Percentiles rank a stretch among this genome's conserved stretches.
Evolutionary conservation across 2,888 invertebrate species (phyloP).

Genomic region (Syritta pipiens): DNA sequence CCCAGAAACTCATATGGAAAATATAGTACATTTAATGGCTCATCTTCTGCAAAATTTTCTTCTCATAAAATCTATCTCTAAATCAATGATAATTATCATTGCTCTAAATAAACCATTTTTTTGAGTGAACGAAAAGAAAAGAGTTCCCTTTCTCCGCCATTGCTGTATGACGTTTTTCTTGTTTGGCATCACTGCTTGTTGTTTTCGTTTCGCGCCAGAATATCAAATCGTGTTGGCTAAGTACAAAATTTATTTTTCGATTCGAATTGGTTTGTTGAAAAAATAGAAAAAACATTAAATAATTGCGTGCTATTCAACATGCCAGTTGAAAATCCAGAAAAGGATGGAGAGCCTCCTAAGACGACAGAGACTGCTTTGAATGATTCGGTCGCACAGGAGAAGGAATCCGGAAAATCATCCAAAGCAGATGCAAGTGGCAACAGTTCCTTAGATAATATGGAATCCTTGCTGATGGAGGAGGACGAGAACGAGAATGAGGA

Average conservation of each 20-base stretch:
- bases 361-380: not conserved
- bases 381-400: not conserved
- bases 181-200: conserved; percentile 46
- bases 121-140: too few species aligned
- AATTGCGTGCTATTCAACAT: too few species aligned
- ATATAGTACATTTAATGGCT: too few species aligned
- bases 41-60: too few species aligned
- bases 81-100: too few species aligned
- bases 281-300: not conserved
- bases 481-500: conserved; percentile 72
- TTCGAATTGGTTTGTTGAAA: conserved; percentile 3
- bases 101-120: too few species aligned
- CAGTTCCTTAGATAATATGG: conserved; percentile 60
- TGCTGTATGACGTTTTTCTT: too few species aligned
- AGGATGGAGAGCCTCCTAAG: not conserved
- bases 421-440: conserved; percentile 43
- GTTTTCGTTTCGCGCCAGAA: conserved; percentile 59
- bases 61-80: too few species aligned
- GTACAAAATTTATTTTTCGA: not conserved
- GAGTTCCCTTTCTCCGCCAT: not conserved
- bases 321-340: conserved; percentile 3
- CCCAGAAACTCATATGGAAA: too few species aligned
- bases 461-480: conserved; percentile 64
- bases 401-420: too few species aligned
- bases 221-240: not conserved